Evolutionary conservation across 1,140 invertebrate species (phyloP), one percentile per base, ranked within the genome.

Genomic region (Megathymus violae): DNA sequence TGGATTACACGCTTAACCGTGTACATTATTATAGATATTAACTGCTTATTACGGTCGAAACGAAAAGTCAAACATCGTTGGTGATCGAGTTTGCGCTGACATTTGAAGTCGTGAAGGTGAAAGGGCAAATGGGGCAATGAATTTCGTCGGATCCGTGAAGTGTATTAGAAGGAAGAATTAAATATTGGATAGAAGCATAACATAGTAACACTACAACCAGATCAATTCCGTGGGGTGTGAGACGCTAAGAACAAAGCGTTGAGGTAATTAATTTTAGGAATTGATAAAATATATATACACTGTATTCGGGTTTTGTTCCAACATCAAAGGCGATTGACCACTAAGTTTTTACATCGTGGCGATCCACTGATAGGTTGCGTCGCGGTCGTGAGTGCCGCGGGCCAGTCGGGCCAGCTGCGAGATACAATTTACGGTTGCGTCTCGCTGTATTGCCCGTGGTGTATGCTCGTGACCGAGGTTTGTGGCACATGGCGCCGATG

Each of bases 401-500:
- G 70, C 56, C 68, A 67, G 59, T 65, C 80, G 82, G 85, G 59
- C 67, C 80, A 83, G 85, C 84, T 85, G 81, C 78, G 68, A 71
- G 74, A 65, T 67, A 85, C 82, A 90, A 86, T 88, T 77, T 87
- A 88, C 73, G 59, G 76, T 69, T 69, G 60, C 67, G 64, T 77
- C 67, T 74, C 76, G 78, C n/a, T n/a, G n/a, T n/a, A 43, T 43
- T 69, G 67, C 61, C 60, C 66, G 82, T 85, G 84, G 78, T 68
- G 83, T 84, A 84, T 85, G 84, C 76, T 88, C 86, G 88, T 88
- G 84, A 89, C 82, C 79, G 84, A 67, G 78, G 74, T 80, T 82
- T 81, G 76, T 82, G 73, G 85, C 75, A 79, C 80, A 69, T 70
- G 62, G 69, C 69, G 43, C 15, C 73, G 80, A 86, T 88, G 84